Conservation (phyloP, 2,113 vertebrate genomes). For the Maccullochella peelii region DNA sequence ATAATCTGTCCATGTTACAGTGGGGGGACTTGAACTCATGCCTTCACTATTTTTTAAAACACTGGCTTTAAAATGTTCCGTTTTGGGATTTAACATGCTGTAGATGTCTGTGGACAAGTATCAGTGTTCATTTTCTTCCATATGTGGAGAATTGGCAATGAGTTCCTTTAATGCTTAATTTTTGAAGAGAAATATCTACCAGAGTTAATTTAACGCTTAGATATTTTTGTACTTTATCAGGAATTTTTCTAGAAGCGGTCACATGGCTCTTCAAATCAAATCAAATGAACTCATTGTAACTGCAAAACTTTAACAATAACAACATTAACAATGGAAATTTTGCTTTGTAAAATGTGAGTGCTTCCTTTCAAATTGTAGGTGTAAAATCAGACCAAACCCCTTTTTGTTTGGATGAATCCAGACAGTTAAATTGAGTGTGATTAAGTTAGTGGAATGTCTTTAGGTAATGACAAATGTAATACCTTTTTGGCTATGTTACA, state of each 20-base stretch:
- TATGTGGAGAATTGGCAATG: not conserved
- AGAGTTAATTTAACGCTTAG: not conserved
- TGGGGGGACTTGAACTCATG: not conserved
- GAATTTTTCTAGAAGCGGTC: not conserved
- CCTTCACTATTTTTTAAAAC: not conserved
- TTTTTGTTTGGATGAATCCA: slow-evolving; percentile 24
- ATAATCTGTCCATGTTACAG: not conserved
- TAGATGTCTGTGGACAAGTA: not conserved
- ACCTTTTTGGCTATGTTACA: not conserved
- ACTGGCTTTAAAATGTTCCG: not conserved
- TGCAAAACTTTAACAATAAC: not conserved
- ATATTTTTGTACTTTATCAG: not conserved
- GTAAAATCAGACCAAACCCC: not conserved
- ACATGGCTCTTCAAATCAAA: not conserved
- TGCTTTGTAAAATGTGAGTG: not conserved
- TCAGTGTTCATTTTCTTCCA: not conserved
- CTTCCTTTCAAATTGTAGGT: not conserved
- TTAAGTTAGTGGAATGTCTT: not conserved
- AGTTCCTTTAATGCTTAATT: not conserved
- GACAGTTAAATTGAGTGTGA: not conserved
- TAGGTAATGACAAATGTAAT: not conserved
- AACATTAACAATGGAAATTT: not conserved
- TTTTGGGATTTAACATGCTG: not conserved
- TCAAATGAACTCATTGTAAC: not conserved
- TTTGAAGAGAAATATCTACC: not conserved